Evolutionary conservation across 2,888 invertebrate species (phyloP), one percentile per base, ranked within the genome.

Genomic region (Brenthis ino): DNA sequence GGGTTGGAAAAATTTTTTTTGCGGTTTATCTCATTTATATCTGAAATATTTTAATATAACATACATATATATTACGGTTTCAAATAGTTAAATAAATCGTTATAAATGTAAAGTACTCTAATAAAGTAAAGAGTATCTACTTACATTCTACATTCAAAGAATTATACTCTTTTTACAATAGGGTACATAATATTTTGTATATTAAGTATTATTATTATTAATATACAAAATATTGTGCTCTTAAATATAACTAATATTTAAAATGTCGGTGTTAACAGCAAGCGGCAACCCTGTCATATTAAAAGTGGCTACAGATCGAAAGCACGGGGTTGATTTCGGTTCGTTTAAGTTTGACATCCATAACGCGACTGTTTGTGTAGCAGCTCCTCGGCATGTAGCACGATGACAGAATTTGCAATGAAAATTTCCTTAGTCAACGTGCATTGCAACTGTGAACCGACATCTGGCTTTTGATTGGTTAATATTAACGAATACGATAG

Each of bases 331-430:
- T 84, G 86, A 86, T 85, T 88, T 88, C 91, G 91, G 91, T 92
- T 92, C 92, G 92, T 92, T 92, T 89, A 91, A 91, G 91, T 89
- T 89, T 87, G 89, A 89, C 88, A 87, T 89, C 86, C 86, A 89
- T 90, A 89, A 89, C 86, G 84, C 83, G 85, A 80, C 81, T 89
- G 87, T 91, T 89, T 91, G 90, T 85, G 80, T 79, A 87, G 80
- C 77, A 80, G 77, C 80, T 85, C 80, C 82, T 80, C 82, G 78
- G 82, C 82, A 83, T 84, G 83, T 81, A 80, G 85, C 81, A 88
- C 90, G 86, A 86, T 86, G 83, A 82, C 85, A 82, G 90, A 91
- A 90, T 90, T 89, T 90, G 89, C 89, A 89, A 91, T 89, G 89
- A 90, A 89, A 90, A 90, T 91, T 86, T 86, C 85, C 85, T 83